Evolutionary conservation across 2,797 vertebrate species (phyloP).

Genomic region (Danionella dracula): DNA sequence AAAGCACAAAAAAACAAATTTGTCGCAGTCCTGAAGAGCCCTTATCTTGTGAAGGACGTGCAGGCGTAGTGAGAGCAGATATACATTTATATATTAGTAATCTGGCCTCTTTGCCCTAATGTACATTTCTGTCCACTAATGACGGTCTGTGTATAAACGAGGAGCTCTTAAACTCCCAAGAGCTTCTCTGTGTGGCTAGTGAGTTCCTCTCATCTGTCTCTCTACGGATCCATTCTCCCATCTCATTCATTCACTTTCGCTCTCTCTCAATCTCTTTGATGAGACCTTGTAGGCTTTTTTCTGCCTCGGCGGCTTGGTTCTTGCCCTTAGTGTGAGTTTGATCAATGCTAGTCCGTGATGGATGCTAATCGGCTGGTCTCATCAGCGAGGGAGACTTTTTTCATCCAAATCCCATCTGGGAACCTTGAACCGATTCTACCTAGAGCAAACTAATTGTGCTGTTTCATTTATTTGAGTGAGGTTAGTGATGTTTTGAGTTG

Average conservation of each 20-base stretch:
- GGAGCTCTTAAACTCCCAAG: conserved; percentile 15
- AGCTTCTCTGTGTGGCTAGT: conserved; percentile 10
- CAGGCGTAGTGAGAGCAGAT: conserved; percentile 15
- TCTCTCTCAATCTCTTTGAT: conserved; percentile 21
- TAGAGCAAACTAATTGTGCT: conserved; percentile 1
- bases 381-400: conserved; percentile 29
- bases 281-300: conserved; percentile 27
- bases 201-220: background rate
- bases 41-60: conserved; percentile 24
- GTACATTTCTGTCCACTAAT: conserved; percentile 34
- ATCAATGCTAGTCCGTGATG: conserved; percentile 36
- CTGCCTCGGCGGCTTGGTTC: conserved; percentile 7
- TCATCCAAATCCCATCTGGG: background rate
- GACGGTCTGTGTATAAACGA: conserved; percentile 21
- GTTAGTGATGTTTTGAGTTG: too few species aligned
- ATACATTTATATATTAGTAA: conserved; percentile 8
- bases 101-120: conserved; percentile 18
- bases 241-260: background rate
- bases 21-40: conserved; percentile 28
- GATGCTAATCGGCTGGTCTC: conserved; percentile 42
- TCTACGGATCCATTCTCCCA: background rate
- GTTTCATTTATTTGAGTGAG: too few species aligned
- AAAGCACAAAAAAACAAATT: conserved; percentile 22
- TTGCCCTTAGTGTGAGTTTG: conserved; percentile 19
- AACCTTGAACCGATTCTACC: background rate